These are phyloP conservation scores for Armadillidium nasatum DNA, from an alignment of 1,140 invertebrate genomes.

Conservation along the genomic window DNA sequence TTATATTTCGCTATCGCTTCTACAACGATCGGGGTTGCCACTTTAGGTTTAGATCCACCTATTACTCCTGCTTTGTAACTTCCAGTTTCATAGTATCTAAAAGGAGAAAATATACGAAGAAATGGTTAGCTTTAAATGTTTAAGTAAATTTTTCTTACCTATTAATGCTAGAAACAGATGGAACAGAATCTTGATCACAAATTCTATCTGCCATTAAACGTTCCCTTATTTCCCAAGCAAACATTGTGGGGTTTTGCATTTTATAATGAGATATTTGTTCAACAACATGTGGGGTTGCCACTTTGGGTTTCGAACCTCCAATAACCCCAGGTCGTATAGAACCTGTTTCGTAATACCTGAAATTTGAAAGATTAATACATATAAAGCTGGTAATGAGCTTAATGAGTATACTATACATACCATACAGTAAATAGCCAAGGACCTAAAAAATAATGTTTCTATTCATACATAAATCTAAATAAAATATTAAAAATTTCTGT, in stretches of 20 bases:
- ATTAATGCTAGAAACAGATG: constrained; percentile 90
- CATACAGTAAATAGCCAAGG: too few species aligned
- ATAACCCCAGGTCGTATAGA: constrained; percentile 86
- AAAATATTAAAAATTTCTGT: too few species aligned
- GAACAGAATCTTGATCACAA: constrained; percentile 64
- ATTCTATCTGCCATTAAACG: constrained; percentile 74
- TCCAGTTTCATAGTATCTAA: constrained; percentile 96
- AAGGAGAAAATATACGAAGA: constrained; percentile 43
- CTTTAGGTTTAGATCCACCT: constrained; percentile 98
- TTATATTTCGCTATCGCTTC: constrained; percentile 98
- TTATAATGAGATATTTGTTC: constrained; percentile 85
- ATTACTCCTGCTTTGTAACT: constrained; percentile 98
- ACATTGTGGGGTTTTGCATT: constrained; percentile 86
- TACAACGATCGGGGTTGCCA: constrained; percentile 96
- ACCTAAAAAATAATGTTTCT: too few species aligned
- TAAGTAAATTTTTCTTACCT: constrained; percentile 33
- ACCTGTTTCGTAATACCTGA: constrained; percentile 87
- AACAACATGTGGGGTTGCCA: constrained; percentile 83
- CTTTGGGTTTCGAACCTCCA: constrained; percentile 80
- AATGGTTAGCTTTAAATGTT: constrained; percentile 27
- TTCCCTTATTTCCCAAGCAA: constrained; percentile 88
- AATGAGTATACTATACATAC: too few species aligned
- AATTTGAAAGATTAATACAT: constrained; percentile 16
- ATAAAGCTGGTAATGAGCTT: too few species aligned
- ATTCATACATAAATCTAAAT: too few species aligned